These are phyloP conservation scores for Machimus rusticus DNA, from an alignment of 2,888 invertebrate genomes.

Conservation along the genomic window DNA sequence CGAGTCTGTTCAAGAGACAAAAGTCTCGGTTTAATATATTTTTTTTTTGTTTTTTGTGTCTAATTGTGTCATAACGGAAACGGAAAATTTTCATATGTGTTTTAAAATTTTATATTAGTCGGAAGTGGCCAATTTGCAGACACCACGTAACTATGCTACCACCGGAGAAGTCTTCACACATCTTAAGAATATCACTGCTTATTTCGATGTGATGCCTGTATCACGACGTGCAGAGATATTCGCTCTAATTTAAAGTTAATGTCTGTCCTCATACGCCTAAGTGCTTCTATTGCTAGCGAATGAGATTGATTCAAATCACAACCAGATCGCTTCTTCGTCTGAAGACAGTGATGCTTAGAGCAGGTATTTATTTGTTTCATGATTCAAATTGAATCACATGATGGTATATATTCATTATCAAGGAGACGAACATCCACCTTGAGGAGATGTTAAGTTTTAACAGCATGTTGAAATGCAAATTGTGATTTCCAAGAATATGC, in stretches of 20 bases:
- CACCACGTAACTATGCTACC: constrained; percentile 14
- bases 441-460: background rate
- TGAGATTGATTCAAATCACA: constrained; percentile 21
- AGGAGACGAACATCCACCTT: background rate
- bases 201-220: background rate
- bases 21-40: background rate
- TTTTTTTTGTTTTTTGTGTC: background rate
- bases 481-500: background rate
- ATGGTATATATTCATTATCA: background rate
- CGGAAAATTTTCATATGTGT: constrained; percentile 47
- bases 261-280: background rate
- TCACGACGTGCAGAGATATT: background rate
- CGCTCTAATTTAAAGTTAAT: constrained; percentile 20
- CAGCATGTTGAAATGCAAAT: background rate
- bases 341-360: background rate
- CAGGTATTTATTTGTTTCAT: background rate
- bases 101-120: constrained; percentile 44
- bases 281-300: constrained; percentile 1
- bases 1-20: background rate
- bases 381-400: background rate
- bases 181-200: constrained; percentile 25
- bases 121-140: constrained; percentile 47
- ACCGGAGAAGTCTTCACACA: constrained; percentile 10
- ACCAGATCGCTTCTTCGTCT: background rate
- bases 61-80: constrained; percentile 47